Conservation (phyloP, 2,888 invertebrate species). For the Diarsia brunnea region DNA sequence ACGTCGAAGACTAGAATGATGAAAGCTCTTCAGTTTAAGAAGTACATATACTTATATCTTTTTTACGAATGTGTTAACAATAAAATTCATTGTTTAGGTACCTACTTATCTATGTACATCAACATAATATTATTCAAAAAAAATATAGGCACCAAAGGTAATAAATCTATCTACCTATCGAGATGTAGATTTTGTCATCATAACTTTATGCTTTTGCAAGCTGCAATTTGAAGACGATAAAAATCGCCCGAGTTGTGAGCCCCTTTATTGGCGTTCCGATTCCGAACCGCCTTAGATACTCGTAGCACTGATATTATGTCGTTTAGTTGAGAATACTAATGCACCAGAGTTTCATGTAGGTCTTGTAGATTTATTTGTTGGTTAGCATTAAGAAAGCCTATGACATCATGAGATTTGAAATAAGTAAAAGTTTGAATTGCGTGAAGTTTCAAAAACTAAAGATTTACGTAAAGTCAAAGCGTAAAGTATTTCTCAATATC, state of each 20-base stretch:
- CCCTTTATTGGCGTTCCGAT: constrained; percentile 32
- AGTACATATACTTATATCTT: neutral
- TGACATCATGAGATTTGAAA: neutral
- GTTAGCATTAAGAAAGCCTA: neutral
- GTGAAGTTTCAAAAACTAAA: neutral
- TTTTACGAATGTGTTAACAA: neutral
- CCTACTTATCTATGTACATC: too few species aligned
- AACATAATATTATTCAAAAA: neutral
- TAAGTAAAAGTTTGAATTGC: neutral
- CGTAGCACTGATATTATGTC: constrained; percentile 24
- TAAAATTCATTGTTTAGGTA: neutral
- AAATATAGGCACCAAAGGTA: neutral
- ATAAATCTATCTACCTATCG: neutral
- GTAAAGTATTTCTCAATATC: neutral
- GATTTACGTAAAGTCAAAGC: neutral
- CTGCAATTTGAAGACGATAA: constrained; percentile 43
- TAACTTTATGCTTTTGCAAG: constrained; percentile 31
- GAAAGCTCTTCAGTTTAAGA: neutral
- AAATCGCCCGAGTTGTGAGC: constrained; percentile 17
- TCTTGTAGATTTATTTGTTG: neutral
- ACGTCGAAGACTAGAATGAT: neutral
- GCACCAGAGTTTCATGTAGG: constrained; percentile 8
- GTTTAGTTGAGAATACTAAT: constrained; percentile 6
- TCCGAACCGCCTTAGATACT: constrained; percentile 5
- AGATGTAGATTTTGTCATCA: constrained; percentile 20